A percentile compares a stretch with the other conserved stretches of the same genome.
These are phyloP conservation scores for Rotaria socialis DNA, from an alignment of 2,888 invertebrate genomes.

Conservation along the genomic window DNA sequence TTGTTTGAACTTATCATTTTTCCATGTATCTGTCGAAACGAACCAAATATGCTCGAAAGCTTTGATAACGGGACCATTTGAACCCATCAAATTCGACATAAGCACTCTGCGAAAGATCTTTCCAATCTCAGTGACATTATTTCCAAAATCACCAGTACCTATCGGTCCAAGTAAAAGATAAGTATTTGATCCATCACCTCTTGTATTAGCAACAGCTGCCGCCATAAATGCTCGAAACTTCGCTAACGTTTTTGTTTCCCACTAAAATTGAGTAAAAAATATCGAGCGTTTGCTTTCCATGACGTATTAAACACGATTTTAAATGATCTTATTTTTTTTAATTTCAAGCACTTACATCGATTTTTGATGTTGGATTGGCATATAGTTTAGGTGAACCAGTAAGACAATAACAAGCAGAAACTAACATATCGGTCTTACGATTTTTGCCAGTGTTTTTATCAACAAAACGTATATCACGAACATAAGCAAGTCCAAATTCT, in stretches of 20 bases:
- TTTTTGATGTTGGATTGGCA: not conserved
- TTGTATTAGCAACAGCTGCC: constrained; percentile 11
- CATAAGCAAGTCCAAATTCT: not conserved
- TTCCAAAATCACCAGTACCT: constrained; percentile 1
- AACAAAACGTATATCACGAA: not conserved
- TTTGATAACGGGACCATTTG: not conserved
- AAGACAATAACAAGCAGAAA: not conserved
- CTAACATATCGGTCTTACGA: not conserved
- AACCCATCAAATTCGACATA: not conserved
- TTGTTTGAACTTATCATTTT: not conserved
- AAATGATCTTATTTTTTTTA: not conserved
- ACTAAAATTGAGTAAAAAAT: not conserved
- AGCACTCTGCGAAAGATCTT: not conserved
- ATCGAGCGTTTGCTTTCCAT: not conserved
- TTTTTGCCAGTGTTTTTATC: not conserved
- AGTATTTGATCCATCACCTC: constrained; percentile 16
- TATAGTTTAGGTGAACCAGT: not conserved
- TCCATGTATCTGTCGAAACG: not conserved
- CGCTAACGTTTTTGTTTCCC: not conserved
- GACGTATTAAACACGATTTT: not conserved
- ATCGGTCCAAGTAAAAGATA: constrained; percentile 12
- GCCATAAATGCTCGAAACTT: not conserved
- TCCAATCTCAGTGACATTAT: not conserved
- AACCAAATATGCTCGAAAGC: not conserved
- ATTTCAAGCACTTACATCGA: not conserved